Evolutionary conservation across 1,140 invertebrate species (phyloP).

Genomic region (Phymastichus coffea): DNA sequence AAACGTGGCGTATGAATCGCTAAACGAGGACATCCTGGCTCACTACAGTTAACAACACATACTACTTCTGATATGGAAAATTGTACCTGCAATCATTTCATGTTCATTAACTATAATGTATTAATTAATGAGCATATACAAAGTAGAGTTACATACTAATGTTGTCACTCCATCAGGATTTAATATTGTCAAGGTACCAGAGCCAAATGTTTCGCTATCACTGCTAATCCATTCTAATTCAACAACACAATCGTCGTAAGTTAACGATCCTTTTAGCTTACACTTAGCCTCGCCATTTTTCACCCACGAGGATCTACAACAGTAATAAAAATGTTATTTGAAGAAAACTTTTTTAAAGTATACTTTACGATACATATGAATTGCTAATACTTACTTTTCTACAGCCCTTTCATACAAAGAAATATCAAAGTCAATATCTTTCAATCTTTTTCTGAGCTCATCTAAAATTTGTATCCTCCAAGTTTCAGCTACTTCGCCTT

Average conservation of each 20-base stretch:
- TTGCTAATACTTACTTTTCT: constrained; percentile 67
- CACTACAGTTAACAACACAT: constrained; percentile 72
- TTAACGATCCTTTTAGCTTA: constrained; percentile 61
- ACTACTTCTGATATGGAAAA: constrained; percentile 70
- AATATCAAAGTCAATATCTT: constrained; percentile 56
- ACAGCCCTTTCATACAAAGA: constrained; percentile 71
- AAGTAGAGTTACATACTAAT: constrained; percentile 57
- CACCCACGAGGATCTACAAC: constrained; percentile 71
- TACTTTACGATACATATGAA: neutral
- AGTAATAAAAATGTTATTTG: constrained; percentile 11
- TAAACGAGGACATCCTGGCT: constrained; percentile 72
- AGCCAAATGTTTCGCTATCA: constrained; percentile 60
- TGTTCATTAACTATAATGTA: too few species aligned
- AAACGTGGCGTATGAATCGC: constrained; percentile 70
- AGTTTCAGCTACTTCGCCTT: constrained; percentile 67
- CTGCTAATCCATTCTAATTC: constrained; percentile 79
- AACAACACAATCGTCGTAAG: constrained; percentile 73
- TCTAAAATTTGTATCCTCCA: constrained; percentile 76
- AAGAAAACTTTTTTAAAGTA: neutral
- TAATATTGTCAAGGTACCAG: constrained; percentile 74
- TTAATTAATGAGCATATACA: too few species aligned
- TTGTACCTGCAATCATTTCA: constrained; percentile 55
- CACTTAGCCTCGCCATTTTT: constrained; percentile 75
- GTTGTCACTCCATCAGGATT: constrained; percentile 72
- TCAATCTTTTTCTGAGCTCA: constrained; percentile 64